These are phyloP conservation scores for Megalonaias nervosa DNA, from an alignment of 1,140 invertebrate genomes.

Conservation along the genomic window DNA sequence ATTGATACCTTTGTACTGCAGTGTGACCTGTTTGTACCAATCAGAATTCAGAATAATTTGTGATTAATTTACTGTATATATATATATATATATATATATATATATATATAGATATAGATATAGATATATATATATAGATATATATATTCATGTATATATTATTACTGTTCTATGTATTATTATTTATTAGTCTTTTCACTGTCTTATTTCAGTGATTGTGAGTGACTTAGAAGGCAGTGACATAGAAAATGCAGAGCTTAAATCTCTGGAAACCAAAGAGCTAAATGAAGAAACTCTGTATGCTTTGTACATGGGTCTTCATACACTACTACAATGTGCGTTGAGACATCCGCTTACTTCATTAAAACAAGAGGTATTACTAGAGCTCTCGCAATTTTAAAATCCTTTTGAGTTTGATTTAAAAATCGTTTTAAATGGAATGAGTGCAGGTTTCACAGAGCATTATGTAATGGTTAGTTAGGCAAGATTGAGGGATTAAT, in stretches of 20 bases:
- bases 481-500: too few relatives aligned
- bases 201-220: slow-evolving; percentile 57
- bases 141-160: too few relatives aligned
- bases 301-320: slow-evolving; percentile 54
- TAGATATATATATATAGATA: too few relatives aligned
- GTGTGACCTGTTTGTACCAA: too few relatives aligned
- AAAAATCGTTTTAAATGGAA: too few relatives aligned
- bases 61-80: neutral
- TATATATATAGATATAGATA: too few relatives aligned
- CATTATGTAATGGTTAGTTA: too few relatives aligned
- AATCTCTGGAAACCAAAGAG: slow-evolving; percentile 49
- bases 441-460: too few relatives aligned
- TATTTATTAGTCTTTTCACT: neutral
- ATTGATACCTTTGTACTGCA: too few relatives aligned
- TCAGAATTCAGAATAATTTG: too few relatives aligned
- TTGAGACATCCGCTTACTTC: slow-evolving; percentile 49
- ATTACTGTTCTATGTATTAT: neutral
- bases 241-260: slow-evolving; percentile 43
- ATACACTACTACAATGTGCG: slow-evolving; percentile 49
- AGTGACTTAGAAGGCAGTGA: slow-evolving; percentile 52
- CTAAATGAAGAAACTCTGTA: slow-evolving; percentile 54
- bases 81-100: too few relatives aligned
- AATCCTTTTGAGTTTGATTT: neutral
- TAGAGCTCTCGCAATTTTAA: neutral
- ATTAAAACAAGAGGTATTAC: slow-evolving; percentile 57